Conservation (phyloP, 2,888 invertebrate genomes). For the Lottia scabra region DNA sequence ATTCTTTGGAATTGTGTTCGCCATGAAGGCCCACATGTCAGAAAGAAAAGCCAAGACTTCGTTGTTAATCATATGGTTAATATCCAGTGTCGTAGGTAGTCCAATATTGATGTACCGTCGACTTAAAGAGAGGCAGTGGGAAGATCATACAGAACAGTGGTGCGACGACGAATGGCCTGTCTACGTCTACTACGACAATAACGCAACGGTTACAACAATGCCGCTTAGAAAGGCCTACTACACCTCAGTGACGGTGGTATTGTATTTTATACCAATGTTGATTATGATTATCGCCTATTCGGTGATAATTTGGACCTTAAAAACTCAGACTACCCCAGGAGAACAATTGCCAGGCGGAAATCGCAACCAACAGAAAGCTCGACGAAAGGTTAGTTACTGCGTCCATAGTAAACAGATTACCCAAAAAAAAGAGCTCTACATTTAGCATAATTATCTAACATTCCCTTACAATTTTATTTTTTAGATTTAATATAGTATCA, state of each 20-base stretch:
- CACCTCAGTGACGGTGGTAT: slow-evolving; percentile 80
- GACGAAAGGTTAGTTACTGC: slow-evolving; percentile 49
- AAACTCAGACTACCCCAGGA: slow-evolving; percentile 64
- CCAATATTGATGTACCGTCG: slow-evolving; percentile 66
- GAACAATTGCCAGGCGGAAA: slow-evolving; percentile 57
- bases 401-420: no score
- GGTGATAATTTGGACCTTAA: slow-evolving; percentile 78
- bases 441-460: no score
- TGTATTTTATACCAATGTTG: slow-evolving; percentile 82
- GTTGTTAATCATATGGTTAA: slow-evolving; percentile 77
- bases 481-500: no score
- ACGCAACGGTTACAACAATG: slow-evolving; percentile 26
- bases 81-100: slow-evolving; percentile 75
- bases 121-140: slow-evolving; percentile 79
- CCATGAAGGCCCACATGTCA: slow-evolving; percentile 78
- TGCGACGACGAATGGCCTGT: slow-evolving; percentile 75
- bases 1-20: slow-evolving; percentile 82
- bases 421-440: no score
- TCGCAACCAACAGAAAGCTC: slow-evolving; percentile 52
- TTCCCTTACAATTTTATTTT: no score
- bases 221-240: slow-evolving; percentile 79
- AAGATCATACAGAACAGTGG: slow-evolving; percentile 80
- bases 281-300: slow-evolving; percentile 81
- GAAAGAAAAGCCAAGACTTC: slow-evolving; percentile 76
- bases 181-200: slow-evolving; percentile 23